phyloP scores from a whole-genome alignment of 2,113 vertebrate species.

The Talpa occidentalis region DNA sequence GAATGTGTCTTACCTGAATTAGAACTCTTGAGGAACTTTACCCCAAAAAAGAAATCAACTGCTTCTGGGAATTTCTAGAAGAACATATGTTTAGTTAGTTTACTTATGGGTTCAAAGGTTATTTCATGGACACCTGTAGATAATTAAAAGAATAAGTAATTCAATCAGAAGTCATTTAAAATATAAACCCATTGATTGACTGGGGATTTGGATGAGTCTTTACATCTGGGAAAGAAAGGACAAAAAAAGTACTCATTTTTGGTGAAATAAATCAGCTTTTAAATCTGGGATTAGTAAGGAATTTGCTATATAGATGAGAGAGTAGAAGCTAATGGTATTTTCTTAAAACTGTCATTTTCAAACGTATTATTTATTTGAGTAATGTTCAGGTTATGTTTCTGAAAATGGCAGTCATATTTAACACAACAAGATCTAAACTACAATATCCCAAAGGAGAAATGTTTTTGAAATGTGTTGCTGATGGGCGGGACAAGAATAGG shows the following conservation, averaged over 20 bases:
- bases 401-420: background rate
- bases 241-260: background rate
- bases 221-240: background rate
- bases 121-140: conserved; percentile 5
- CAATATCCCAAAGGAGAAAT: background rate
- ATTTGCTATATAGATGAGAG: background rate
- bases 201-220: conserved; percentile 33
- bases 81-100: conserved; percentile 35
- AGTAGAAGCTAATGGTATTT: background rate
- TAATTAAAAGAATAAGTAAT: conserved; percentile 50
- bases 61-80: background rate
- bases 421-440: background rate
- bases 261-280: conserved; percentile 60
- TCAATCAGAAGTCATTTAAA: conserved; percentile 46
- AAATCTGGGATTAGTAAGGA: conserved; percentile 32
- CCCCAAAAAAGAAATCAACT: background rate
- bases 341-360: conserved; percentile 32
- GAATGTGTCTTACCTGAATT: background rate
- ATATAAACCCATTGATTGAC: conserved; percentile 40
- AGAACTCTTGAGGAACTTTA: background rate
- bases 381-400: background rate
- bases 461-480: background rate
- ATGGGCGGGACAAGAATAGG: background rate
- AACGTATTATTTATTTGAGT: background rate
- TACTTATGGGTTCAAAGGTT: conserved; percentile 20